phyloP scores from a whole-genome alignment of 2,797 vertebrate species.

The Galagoides demidoff region DNA sequence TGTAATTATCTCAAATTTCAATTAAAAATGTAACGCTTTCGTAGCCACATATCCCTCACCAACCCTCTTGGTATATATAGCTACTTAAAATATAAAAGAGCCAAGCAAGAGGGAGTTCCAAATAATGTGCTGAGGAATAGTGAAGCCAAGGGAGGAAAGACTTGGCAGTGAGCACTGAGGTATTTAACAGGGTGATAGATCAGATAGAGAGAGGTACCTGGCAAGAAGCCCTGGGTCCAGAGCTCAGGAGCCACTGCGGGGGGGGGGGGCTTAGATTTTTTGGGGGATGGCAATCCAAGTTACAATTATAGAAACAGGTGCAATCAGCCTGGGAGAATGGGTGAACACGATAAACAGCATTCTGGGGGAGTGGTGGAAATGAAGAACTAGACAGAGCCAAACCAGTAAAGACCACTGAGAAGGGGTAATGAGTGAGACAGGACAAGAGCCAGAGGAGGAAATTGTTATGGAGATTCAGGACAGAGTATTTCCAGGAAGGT shows the following conservation, averaged over 20 bases:
- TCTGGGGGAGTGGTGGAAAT: neutral
- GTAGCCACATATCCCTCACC: neutral
- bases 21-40: neutral
- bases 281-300: neutral
- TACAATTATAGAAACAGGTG: neutral
- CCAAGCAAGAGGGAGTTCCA: neutral
- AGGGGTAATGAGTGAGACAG: neutral
- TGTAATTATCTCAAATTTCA: conserved; percentile 43
- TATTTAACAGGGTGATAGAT: neutral
- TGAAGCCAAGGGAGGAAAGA: neutral
- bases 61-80: conserved; percentile 2
- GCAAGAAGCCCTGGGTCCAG: neutral
- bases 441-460: neutral
- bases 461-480: neutral
- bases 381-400: neutral
- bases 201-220: neutral
- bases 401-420: neutral
- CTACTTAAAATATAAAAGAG: neutral
- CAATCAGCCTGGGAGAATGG: neutral
- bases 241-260: neutral
- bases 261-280: neutral
- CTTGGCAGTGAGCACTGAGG: neutral
- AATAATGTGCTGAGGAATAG: neutral
- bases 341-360: neutral
- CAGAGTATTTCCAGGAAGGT: neutral